Evolutionary conservation across 2,888 invertebrate genomes (phyloP), one percentile per base, ranked within the genome.

Genomic region (Philhelius pedissequus): DNA sequence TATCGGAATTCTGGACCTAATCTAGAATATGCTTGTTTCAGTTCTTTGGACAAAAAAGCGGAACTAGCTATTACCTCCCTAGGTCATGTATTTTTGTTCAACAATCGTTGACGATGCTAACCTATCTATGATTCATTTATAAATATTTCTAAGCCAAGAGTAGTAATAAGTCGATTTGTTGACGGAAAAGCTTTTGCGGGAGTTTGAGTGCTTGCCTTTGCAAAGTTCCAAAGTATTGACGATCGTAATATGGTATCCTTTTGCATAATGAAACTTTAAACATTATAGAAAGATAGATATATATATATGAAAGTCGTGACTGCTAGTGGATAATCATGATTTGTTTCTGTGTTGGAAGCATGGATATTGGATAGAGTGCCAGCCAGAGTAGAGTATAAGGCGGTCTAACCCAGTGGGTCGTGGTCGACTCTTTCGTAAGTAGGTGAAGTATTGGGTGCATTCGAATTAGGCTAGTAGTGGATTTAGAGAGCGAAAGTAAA

Each of bases 271-370:
- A 32, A 73, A 68, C 25, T 25, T 40, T 32, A 58, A 56, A 11
- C n/a, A n/a, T n/a, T 66, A 48, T 48, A 48, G 48, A 48, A 48
- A 40, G 22, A 48, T 38, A n/a, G n/a, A n/a, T n/a, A n/a, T n/a
- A n/a, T 45, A 68, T 73, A 81, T 68, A 58, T 58, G 70, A 4
- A 35, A 58, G 69, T 83, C 82, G 82, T 83, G 82, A 83, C 82
- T 74, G 64, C 52, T 25, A 15, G 69, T 74, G 78, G 64, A 64
- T 74, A 69, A 78, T 78, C 82, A 78, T 74, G 82, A 83, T 83
- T 78, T 78, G 78, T 70, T 75, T 48, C 18, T 62, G 6, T 27
- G 9, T 43, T 22, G 11, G 15, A 45, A 18, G 50, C 30, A 38
- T 74, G 30, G 54, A 43, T 20, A 6, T 27, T 74, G 30, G 54